Base-by-base conservation (phyloP, 1,140 invertebrate species). In the Trichogramma pretiosum region DNA sequence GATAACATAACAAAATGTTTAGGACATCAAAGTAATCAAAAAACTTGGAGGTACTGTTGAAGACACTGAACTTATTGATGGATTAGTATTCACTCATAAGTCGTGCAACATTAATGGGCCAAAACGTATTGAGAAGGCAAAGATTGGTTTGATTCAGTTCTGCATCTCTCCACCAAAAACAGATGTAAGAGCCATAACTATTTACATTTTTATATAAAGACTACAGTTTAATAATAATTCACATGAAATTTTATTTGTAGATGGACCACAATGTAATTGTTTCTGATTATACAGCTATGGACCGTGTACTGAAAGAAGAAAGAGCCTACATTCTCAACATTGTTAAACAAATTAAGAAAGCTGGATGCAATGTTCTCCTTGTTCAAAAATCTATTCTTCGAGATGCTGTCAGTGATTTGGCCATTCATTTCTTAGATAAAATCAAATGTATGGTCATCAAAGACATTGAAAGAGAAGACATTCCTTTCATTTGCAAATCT, bases 151-250 rank as follows among this genome's bases (percentile, higher is more conserved):
- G 0, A 99, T 99, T 57, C 97, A 99, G 67, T 99, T 99, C 67
- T 99, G 97, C 68, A 94, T 99, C 68, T 99, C 96, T 33, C 93
- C 97, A 46, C 97, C 97, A 8, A 99, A 99, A 75, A 98, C 97
- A 50, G 95, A 99, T 77, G 90, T 93, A 74, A 80, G 77, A 75
- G 17, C 19, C 17, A n/a, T n/a, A 24, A n/a, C n/a, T n/a, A n/a
- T n/a, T n/a, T n/a, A n/a, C n/a, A n/a, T n/a, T n/a, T n/a, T n/a
- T n/a, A n/a, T n/a, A n/a, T n/a, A n/a, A n/a, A n/a, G n/a, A n/a
- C 32, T 47, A 16, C 19, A 22, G 34, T 8, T 21, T n/a, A 19
- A 16, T 35, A 9, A 35, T 28, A 23, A n/a, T 17, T 45, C 4
- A 30, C 4, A 26, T 34, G 33, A 8, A 19, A 42, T 41, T 42